Base-by-base conservation (phyloP, 1,140 invertebrate genomes). In the Nebria ingens region DNA sequence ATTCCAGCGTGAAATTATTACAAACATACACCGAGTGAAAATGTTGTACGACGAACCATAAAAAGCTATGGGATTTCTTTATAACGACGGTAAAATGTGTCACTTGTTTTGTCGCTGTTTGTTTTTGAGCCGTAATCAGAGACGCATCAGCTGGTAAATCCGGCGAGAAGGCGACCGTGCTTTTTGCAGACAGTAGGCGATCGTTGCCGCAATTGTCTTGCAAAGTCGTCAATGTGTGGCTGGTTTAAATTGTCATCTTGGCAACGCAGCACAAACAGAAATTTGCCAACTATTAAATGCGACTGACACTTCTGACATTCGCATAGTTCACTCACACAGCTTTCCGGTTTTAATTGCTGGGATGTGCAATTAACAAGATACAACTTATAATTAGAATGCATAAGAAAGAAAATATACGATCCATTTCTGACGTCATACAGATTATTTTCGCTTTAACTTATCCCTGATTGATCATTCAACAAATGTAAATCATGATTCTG, bases 111-210 rank as follows among this genome's bases (percentile, higher is more conserved):
- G 40, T 17, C 17, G 15, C 17, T 45, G 17, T 3, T 12, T 45
- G 40, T 45, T 45, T 45, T 45, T 45, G 40, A 17, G 9, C 17
- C 40, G 40, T 45, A 45, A 45, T 45, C 40, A 45, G 6, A 17
- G 15, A 45, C 9, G 9, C 40, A 45, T 45, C 40, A 45, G 15
- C 40, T 45, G 40, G 40, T 45, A 4, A 12, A 45, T 4, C 40
- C 15, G 17, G 17, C 9, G 9, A 45, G 17, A 45, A 9, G 15
- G 40, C 17, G 40, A 12, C 40, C 9, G 4, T 45, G 40, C 17
- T 34, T 34, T 34, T 34, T 34, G 25, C n/a, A n/a, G n/a, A n/a
- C n/a, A n/a, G n/a, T n/a, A n/a, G 25, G 6, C n/a, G 25, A 9
- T 34, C 25, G 25, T 34, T 34, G 6, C 6, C n/a, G 6, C 25